Evolutionary conservation across 2,797 vertebrate genomes (phyloP).

Genomic region (Etheostoma perlongum): DNA sequence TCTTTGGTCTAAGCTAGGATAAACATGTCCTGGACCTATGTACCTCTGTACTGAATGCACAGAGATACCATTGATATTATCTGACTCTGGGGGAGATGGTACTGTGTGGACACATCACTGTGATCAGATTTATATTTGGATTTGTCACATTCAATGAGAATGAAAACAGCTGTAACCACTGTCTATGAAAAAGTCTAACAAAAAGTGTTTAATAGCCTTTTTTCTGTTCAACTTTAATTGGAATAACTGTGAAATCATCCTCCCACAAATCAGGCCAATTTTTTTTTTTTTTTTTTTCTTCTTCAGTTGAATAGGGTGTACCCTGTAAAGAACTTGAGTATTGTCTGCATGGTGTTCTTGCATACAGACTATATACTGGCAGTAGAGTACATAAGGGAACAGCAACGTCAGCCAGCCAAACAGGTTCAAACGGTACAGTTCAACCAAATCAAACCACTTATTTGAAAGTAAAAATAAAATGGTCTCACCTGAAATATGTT

Average conservation of each 20-base stretch:
- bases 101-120: constrained; percentile 12
- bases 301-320: not conserved
- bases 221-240: constrained; percentile 25
- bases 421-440: not conserved
- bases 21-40: too few relatives aligned
- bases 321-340: constrained; percentile 11
- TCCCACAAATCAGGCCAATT: constrained; percentile 30
- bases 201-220: not conserved
- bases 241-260: constrained; percentile 42
- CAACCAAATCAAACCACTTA: constrained; percentile 5
- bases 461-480: not conserved
- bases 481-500: not conserved
- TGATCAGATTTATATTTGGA: constrained; percentile 9
- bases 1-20: not conserved
- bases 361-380: not conserved
- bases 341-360: constrained; percentile 12
- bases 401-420: not conserved
- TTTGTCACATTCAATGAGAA: not conserved
- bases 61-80: not conserved
- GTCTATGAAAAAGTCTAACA: not conserved
- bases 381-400: not conserved
- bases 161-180: constrained; percentile 47
- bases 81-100: not conserved
- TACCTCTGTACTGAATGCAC: not conserved
- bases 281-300: not conserved